Evolutionary conservation across 2,888 invertebrate genomes (phyloP), one percentile per base, ranked within the genome.

Genomic region (Papilio elwesi): DNA sequence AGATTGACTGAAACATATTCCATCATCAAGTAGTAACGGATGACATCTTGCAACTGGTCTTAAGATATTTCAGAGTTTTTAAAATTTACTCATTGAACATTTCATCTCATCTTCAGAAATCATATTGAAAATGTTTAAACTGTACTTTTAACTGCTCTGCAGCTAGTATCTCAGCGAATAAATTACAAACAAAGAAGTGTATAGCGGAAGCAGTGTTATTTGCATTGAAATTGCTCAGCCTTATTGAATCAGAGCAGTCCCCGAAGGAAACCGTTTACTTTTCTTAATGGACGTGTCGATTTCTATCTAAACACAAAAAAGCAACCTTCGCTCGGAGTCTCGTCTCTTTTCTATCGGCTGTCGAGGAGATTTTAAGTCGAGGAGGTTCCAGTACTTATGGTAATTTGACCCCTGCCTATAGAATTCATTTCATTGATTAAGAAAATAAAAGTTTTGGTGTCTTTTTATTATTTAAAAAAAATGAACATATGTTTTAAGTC

Each of bases 271-370:
- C 51, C 49, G 62, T 71, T 66, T 66, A 71, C 52, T 57, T 66
- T 57, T 51, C 48, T 57, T 62, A 68, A 63, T 68, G 63, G 68
- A 72, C 59, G 65, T 65, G 59, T 59, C 66, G 59, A 59, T 67
- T 59, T 66, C 66, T 38, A 68, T 63, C 67, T 68, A 53, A 48
- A 36, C 36, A 62, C 53, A 72, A 68, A 72, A 68, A 72, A 72
- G 62, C 48, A 63, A 72, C 67, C 67, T 63, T 51, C 62, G 47
- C 47, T 16, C 26, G 16, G 48, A 16, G 36, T 11, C 59, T 52
- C 67, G 48, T 62, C 48, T 38, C 55, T 9, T 68, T 62, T 68
- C 53, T 63, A 48, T 72, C 52, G 72, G 43, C 72, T 15, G 38
- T 53, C 62, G 53, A 63, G 36, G 62, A 55, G 53, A 62, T 59